Base-by-base conservation (phyloP, 2,888 invertebrate genomes). In the Euplexia lucipara region DNA sequence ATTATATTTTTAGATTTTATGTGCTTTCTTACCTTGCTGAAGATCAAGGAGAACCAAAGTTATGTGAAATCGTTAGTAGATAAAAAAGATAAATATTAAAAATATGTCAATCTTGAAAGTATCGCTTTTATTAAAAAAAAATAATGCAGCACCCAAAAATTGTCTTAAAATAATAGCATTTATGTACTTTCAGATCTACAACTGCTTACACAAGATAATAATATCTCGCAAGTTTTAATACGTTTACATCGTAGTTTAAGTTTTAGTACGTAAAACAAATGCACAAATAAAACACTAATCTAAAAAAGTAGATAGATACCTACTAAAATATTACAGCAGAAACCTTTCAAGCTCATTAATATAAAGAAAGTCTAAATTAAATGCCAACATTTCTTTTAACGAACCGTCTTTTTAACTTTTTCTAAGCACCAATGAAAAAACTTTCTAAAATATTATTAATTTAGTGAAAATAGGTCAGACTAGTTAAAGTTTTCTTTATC, bases 401-500 rank as follows among this genome's bases (percentile, higher is more conserved):
- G 49, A 57, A 37, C 10, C 18, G 2, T 6, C 14, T 18, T 34
- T 47, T 7, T 12, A 34, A 26, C 6, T 47, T 35, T 35, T 14
- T 26, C 26, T 26, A 26, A 26, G 30, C 2, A 2, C 12, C 18
- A 22, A 1, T 26, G 26, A 30, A 26, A 12, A 9, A 1, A 1
- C 18, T 14, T 30, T 53, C 6, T 0, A 3, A 9, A 14, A 18
- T 14, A 42, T 14, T 42, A 18, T 30, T 18, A 14, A 6, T 53
- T 53, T 18, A 10, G 6, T 5, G 2, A 12, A 47, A 30, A 16
- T 45, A 9, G 10, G 9, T 10, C 0, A 14, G 2, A 9, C 30
- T 14, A 18, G 42, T 53, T 42, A 42, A 53, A 26, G 16, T 41
- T n/a, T n/a, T n/a, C n/a, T n/a, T n/a, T n/a, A n/a, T n/a, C n/a